phyloP scores from a whole-genome alignment of 2,797 vertebrate genomes.

The Coluber constrictor region DNA sequence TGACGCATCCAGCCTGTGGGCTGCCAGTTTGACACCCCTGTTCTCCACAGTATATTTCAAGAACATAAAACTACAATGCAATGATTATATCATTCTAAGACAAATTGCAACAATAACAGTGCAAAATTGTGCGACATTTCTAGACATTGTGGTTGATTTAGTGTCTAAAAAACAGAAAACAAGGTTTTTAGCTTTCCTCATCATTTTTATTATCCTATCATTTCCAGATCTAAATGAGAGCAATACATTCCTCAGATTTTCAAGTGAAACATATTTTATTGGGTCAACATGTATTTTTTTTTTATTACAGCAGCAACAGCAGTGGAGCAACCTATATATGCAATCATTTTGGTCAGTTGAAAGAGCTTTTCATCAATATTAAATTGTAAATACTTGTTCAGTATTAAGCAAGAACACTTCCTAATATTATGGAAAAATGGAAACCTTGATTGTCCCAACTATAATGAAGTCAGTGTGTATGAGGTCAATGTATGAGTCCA shows the following conservation, averaged over 20 bases:
- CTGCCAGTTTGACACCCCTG: too few species aligned
- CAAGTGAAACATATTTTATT: background rate
- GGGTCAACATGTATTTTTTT: background rate
- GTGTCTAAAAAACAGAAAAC: background rate
- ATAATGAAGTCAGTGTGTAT: background rate
- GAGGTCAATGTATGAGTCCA: background rate
- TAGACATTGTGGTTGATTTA: background rate
- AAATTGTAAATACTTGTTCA: background rate
- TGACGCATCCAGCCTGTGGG: too few species aligned
- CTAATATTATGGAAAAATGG: background rate
- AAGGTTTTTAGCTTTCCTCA: background rate
- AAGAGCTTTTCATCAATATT: background rate
- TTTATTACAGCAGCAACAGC: background rate
- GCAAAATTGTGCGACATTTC: background rate
- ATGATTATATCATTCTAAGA: background rate
- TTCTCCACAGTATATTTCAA: background rate
- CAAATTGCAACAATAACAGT: background rate
- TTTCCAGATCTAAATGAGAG: conserved; percentile 15
- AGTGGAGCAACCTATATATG: background rate
- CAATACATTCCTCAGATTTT: background rate
- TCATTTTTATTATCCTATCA: background rate
- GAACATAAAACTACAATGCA: background rate
- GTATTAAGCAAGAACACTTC: background rate
- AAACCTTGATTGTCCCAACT: background rate
- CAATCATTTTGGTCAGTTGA: background rate